Conservation (phyloP, 2,113 vertebrate genomes). For the Tachycineta bicolor region DNA sequence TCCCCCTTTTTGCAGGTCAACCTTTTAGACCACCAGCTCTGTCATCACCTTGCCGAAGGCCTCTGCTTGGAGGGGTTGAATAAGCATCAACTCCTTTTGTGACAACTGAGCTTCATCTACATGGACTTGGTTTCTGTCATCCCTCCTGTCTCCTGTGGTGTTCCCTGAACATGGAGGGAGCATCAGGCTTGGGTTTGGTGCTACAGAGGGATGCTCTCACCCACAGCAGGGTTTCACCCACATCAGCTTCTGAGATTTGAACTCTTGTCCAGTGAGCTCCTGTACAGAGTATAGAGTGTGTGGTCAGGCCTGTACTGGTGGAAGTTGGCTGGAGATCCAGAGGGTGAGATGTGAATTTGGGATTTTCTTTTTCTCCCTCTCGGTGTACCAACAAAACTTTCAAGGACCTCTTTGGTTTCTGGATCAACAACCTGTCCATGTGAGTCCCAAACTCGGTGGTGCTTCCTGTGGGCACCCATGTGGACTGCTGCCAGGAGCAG, state of each 20-base stretch:
- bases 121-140: not conserved
- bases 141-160: not conserved
- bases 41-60: not conserved
- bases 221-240: not conserved
- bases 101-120: not conserved
- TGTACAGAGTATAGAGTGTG: not conserved
- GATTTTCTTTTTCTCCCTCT: not conserved
- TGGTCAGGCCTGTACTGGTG: not conserved
- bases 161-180: not conserved
- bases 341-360: not conserved
- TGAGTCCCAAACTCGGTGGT: conserved; percentile 71
- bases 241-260: not conserved
- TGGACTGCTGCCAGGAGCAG: conserved; percentile 58
- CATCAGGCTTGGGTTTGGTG: not conserved
- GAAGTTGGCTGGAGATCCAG: not conserved
- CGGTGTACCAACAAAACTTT: conserved; percentile 71
- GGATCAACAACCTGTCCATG: conserved; percentile 76
- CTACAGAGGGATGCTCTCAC: not conserved
- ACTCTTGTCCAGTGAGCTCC: not conserved
- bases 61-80: not conserved
- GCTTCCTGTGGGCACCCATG: conserved; percentile 71
- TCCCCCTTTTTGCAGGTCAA: not conserved
- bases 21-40: not conserved
- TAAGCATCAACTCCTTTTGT: not conserved
- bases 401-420: conserved; percentile 70